These are phyloP conservation scores for Schizaphis graminum DNA, from an alignment of 2,888 invertebrate genomes.

Conservation along the genomic window DNA sequence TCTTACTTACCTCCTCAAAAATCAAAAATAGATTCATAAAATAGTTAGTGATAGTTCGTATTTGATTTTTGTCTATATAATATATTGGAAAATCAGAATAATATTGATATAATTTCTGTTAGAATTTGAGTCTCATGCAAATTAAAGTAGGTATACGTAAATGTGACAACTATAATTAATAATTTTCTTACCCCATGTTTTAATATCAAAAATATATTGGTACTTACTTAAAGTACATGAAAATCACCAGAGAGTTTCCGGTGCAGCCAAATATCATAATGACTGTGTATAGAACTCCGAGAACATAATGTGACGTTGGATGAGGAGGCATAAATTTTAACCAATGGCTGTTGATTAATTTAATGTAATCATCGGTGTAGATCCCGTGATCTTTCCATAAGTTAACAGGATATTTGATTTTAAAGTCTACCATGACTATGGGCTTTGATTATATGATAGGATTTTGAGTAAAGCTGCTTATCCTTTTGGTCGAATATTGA, in stretches of 20 bases:
- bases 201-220: neutral
- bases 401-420: conserved; percentile 71
- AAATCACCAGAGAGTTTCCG: conserved; percentile 81
- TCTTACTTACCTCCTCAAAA: neutral
- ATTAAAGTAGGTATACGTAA: neutral
- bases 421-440: conserved; percentile 68
- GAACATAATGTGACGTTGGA: conserved; percentile 74
- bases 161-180: neutral
- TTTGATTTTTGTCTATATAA: neutral
- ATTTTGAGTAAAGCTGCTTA: neutral
- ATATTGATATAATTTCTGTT: too few relatives aligned
- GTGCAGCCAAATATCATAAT: conserved; percentile 78
- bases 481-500: neutral
- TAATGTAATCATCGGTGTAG: conserved; percentile 75
- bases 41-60: neutral
- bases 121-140: neutral
- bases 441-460: neutral
- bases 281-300: conserved; percentile 77
- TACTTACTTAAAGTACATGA: conserved; percentile 80
- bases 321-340: conserved; percentile 73
- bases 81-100: neutral
- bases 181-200: neutral
- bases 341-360: conserved; percentile 81
- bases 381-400: conserved; percentile 74
- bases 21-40: neutral